Conservation (phyloP, 2,113 vertebrate genomes). For the Eudyptes chrysolophus region DNA sequence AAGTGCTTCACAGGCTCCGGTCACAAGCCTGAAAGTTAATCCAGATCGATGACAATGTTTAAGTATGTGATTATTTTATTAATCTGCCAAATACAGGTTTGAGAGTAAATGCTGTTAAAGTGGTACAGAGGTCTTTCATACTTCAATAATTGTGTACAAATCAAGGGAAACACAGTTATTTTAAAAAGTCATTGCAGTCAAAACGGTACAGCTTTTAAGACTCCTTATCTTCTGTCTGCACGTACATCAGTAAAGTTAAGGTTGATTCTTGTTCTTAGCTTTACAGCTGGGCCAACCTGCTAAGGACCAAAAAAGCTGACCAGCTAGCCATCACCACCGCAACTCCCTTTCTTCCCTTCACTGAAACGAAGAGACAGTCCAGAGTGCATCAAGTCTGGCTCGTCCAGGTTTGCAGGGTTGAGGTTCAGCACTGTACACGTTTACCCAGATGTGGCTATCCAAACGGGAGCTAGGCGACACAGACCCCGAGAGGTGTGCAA, state of each 20-base stretch:
- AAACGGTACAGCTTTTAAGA: neutral
- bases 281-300: neutral
- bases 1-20: neutral
- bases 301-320: neutral
- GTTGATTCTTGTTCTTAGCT: neutral
- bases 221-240: neutral
- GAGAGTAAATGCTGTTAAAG: neutral
- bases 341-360: neutral
- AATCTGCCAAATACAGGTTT: neutral
- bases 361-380: neutral
- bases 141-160: neutral
- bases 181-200: neutral
- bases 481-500: rapidly evolving
- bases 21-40: neutral
- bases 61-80: neutral
- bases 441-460: rapidly evolving
- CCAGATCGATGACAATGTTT: neutral
- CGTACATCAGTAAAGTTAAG: neutral
- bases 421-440: neutral
- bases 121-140: neutral
- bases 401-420: neutral
- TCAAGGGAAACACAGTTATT: neutral
- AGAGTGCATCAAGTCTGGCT: neutral
- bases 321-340: neutral
- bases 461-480: neutral